Conservation (phyloP, 2,113 vertebrate genomes). For the Protobothrops mucrosquamatus region DNA sequence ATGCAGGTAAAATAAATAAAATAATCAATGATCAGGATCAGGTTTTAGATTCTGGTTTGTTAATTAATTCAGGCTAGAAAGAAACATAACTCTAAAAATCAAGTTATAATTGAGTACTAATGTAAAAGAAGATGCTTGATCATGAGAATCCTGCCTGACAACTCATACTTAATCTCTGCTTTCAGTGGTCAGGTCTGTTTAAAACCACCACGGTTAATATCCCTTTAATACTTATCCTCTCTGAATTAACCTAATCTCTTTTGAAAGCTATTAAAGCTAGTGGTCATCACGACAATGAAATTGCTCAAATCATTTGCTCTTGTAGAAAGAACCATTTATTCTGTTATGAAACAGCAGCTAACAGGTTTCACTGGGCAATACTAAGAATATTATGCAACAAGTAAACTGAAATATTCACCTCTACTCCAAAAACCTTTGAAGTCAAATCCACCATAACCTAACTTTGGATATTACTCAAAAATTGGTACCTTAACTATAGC, state of each 20-base stretch:
- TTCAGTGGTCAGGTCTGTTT: background rate
- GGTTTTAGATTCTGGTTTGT: background rate
- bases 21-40: background rate
- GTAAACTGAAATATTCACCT: background rate
- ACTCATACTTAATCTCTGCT: background rate
- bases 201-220: background rate
- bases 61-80: background rate
- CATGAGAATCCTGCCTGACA: background rate
- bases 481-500: too few species aligned
- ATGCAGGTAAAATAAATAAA: background rate
- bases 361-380: background rate
- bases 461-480: background rate
- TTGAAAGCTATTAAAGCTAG: background rate
- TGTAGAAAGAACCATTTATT: background rate
- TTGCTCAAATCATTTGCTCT: background rate
- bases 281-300: background rate
- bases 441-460: background rate
- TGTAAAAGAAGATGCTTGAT: background rate
- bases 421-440: background rate
- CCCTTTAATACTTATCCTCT: background rate
- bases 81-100: background rate
- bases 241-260: background rate
- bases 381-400: background rate
- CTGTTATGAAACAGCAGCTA: background rate
- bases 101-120: background rate